phyloP scores from a whole-genome alignment of 2,888 invertebrate species.

The Dicranocentrus wangi region DNA sequence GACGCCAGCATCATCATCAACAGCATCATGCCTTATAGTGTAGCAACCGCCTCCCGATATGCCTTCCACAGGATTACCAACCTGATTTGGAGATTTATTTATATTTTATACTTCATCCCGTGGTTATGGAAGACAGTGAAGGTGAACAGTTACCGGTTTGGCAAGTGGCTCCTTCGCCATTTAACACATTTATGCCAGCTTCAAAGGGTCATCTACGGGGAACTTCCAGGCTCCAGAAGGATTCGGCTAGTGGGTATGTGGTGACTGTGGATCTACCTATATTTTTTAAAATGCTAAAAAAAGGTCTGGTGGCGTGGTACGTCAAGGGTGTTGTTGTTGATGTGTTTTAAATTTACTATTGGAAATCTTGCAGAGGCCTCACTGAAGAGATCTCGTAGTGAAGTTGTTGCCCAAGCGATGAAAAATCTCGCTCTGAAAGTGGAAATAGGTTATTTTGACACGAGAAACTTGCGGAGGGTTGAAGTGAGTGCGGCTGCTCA shows the following conservation, averaged over 20 bases:
- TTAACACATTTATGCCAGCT: slow-evolving; percentile 90
- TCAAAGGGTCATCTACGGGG: slow-evolving; percentile 92
- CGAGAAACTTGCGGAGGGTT: slow-evolving; percentile 73
- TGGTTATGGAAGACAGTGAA: slow-evolving; percentile 42
- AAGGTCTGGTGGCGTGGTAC: too few species aligned
- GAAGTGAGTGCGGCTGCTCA: slow-evolving; percentile 79
- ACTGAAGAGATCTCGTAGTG: slow-evolving; percentile 81
- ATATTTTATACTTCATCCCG: slow-evolving; percentile 20
- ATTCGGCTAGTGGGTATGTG: slow-evolving; percentile 80
- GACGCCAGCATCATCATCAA: too few species aligned
- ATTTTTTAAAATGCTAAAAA: too few species aligned
- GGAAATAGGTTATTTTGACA: slow-evolving; percentile 76
- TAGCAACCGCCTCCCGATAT: background rate
- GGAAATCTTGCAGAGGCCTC: slow-evolving; percentile 79
- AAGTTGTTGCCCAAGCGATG: slow-evolving; percentile 82
- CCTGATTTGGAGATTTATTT: slow-evolving; percentile 28
- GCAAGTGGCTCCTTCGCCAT: slow-evolving; percentile 64
- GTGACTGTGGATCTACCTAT: too few species aligned
- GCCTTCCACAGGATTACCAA: slow-evolving; percentile 2
- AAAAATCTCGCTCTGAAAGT: slow-evolving; percentile 80
- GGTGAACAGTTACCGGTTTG: slow-evolving; percentile 49
- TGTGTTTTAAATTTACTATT: slow-evolving; percentile 10
- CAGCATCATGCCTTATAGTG: background rate
- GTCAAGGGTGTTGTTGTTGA: too few species aligned
- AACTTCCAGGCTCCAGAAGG: slow-evolving; percentile 82